Conservation (phyloP, 1,140 invertebrate genomes). For the Drosophila pseudoobscura region DNA sequence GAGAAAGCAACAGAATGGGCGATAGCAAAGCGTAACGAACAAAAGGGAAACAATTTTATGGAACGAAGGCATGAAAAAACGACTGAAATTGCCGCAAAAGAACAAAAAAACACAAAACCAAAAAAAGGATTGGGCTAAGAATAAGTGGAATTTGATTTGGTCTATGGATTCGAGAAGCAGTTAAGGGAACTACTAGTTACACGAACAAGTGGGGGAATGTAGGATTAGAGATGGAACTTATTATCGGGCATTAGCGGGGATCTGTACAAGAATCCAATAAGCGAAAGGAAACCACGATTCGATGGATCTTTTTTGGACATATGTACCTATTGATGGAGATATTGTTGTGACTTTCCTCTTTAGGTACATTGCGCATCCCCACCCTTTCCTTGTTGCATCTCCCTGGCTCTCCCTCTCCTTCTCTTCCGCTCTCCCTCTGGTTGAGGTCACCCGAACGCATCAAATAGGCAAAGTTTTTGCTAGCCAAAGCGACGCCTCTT, state of each 20-base stretch:
- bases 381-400: slow-evolving; percentile 19
- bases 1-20: neutral
- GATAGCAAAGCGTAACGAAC: neutral
- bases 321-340: no score
- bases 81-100: neutral
- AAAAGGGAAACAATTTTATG: slow-evolving; percentile 49
- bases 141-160: slow-evolving; percentile 49
- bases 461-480: slow-evolving; percentile 68
- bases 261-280: neutral
- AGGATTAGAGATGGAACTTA: neutral
- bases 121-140: slow-evolving; percentile 6
- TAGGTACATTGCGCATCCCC: neutral
- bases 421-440: slow-evolving; percentile 11
- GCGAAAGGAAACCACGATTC: no score
- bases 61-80: slow-evolving; percentile 36
- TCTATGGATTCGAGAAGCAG: slow-evolving; percentile 32
- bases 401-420: slow-evolving; percentile 8
- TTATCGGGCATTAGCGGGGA: neutral
- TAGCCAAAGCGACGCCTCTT: slow-evolving; percentile 64
- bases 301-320: no score
- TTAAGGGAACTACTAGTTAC: neutral
- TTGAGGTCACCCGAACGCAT: slow-evolving; percentile 54
- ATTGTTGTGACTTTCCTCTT: neutral
- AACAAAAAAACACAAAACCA: slow-evolving; percentile 18
- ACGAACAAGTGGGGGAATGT: neutral